Evolutionary conservation across 2,113 vertebrate genomes (phyloP).

Genomic region (Empidonax alnorum): DNA sequence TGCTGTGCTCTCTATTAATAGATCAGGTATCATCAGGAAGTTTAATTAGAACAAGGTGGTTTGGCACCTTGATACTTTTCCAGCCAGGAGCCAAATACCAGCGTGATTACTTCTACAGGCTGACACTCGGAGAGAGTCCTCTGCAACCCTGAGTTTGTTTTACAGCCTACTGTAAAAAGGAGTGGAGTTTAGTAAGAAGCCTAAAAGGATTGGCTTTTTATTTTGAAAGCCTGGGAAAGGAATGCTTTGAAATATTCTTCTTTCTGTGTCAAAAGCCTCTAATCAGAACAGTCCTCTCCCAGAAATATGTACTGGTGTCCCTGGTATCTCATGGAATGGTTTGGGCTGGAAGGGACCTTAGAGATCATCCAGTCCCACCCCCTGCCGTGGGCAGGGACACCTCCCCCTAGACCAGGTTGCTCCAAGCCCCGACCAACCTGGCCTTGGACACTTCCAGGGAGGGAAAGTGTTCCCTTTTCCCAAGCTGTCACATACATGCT

Average conservation of each 20-base stretch:
- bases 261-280: background rate
- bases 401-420: background rate
- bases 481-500: background rate
- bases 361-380: background rate
- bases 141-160: background rate
- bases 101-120: background rate
- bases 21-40: conserved; percentile 32
- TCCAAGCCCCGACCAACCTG: background rate
- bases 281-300: background rate
- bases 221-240: background rate
- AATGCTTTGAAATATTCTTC: background rate
- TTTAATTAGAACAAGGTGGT: conserved; percentile 44
- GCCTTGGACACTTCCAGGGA: background rate
- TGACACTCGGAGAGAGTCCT: background rate
- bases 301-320: background rate
- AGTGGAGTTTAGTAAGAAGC: background rate
- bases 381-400: background rate
- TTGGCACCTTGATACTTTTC: conserved; percentile 35
- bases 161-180: background rate
- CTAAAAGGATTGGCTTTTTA: background rate
- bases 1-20: conserved; percentile 41
- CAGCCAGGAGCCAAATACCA: background rate
- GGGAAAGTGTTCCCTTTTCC: background rate
- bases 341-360: background rate
- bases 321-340: background rate